Evolutionary conservation across 2,888 invertebrate species (phyloP).

Genomic region (Orthonevra nobilis): DNA sequence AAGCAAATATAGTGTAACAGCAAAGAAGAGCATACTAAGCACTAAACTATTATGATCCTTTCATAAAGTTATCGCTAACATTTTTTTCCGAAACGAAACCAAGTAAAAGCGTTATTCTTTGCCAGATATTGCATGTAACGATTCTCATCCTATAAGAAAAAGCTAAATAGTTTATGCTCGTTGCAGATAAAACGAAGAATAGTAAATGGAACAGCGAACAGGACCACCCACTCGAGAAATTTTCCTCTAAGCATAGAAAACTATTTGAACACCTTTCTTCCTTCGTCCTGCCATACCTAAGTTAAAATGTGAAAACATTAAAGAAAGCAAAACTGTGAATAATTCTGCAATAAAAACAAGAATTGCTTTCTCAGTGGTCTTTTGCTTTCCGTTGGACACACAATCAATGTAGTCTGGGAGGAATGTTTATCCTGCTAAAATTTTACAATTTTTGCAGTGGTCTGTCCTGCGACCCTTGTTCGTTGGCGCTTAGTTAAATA

Average conservation of each 20-base stretch:
- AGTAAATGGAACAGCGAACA: slow-evolving; percentile 25
- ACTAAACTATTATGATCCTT: slow-evolving; percentile 36
- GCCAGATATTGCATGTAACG: slow-evolving; percentile 3
- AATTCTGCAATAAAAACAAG: slow-evolving; percentile 44
- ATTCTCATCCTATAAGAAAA: slow-evolving; percentile 6
- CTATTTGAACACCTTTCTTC: slow-evolving; percentile 41
- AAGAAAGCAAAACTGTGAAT: slow-evolving; percentile 34
- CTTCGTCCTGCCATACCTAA: slow-evolving; percentile 23
- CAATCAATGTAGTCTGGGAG: neutral
- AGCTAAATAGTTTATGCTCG: slow-evolving; percentile 51
- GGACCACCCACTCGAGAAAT: slow-evolving; percentile 38
- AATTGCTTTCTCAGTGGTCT: slow-evolving; percentile 35
- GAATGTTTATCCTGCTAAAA: slow-evolving; percentile 1
- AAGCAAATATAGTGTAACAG: too few relatives aligned
- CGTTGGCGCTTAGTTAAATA: slow-evolving; percentile 1
- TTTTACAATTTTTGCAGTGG: neutral
- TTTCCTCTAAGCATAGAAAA: slow-evolving; percentile 35
- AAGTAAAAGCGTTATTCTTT: slow-evolving; percentile 10
- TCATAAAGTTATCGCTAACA: slow-evolving; percentile 39
- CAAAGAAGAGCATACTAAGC: neutral
- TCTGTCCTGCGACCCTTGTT: neutral
- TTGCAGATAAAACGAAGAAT: slow-evolving; percentile 48
- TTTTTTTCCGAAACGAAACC: slow-evolving; percentile 34
- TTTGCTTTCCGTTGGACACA: slow-evolving; percentile 1
- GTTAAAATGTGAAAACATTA: slow-evolving; percentile 16